Percentiles rank a stretch among this genome's conserved stretches.
Conservation (phyloP, 2,113 vertebrate species). For the Macrotus californicus region DNA sequence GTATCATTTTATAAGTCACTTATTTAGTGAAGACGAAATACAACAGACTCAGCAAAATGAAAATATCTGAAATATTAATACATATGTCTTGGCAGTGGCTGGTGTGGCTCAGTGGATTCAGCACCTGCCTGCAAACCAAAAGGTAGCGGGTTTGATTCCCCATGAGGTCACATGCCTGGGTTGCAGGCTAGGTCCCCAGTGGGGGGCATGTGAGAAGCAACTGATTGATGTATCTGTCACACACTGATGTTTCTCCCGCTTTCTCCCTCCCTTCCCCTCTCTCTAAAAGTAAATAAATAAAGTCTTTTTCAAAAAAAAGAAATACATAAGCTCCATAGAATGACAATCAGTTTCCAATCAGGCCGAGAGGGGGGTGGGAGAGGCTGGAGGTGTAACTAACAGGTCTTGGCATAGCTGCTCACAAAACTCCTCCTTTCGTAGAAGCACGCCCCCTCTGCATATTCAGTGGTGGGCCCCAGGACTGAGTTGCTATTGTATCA, state of each 20-base stretch:
- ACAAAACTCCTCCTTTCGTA: not conserved
- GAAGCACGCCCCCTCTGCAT: not conserved
- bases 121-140: too few relatives aligned
- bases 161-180: too few relatives aligned
- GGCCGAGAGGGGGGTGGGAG: accelerated
- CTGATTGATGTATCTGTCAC: too few relatives aligned
- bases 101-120: too few relatives aligned
- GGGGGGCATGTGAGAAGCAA: too few relatives aligned
- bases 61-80: not conserved
- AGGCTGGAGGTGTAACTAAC: not conserved
- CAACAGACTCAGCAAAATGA: not conserved
- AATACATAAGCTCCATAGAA: not conserved
- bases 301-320: not conserved
- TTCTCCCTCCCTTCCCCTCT: too few relatives aligned
- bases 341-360: not conserved
- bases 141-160: too few relatives aligned
- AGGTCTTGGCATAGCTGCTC: not conserved
- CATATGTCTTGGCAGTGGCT: not conserved
- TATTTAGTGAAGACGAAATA: not conserved
- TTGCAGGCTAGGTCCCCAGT: too few relatives aligned
- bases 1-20: not conserved
- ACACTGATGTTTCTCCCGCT: too few relatives aligned
- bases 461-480: not conserved
- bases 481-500: too few relatives aligned
- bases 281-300: too few relatives aligned